Base-by-base conservation (phyloP, 2,888 invertebrate genomes). In the Cataglyphis cursor region DNA sequence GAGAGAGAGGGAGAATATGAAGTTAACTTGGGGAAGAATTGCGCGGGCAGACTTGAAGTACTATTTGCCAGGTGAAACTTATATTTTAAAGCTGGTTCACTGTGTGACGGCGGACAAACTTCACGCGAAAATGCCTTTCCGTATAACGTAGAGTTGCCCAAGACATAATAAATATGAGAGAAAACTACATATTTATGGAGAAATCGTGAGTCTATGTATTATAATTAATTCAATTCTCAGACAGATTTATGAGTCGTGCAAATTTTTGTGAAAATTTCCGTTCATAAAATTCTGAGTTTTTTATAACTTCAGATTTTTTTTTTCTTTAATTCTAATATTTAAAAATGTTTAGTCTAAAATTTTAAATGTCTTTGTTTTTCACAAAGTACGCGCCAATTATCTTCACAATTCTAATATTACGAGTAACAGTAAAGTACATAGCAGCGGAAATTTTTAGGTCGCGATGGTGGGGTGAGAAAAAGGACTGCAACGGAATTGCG, bases 371-470 rank as follows among this genome's bases (percentile, higher is more conserved):
- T n/a, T 64, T 2, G 8, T 3, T 21, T 38, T 73, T 48, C 18
- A 18, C 21, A 6, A 35, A 38, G 24, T 5, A 21, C n/a, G 35
- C 15, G 44, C 15, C 44, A 5, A 72, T 35, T 35, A 21, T 75
- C 5, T 64, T 21, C 31, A 31, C 31, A 28, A 41, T 59, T 8
- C n/a, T 28, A 15, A n/a, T 21, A 9, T 61, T 31, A 31, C 15
- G 10, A 44, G 31, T 18, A 9, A 6, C n/a, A 21, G n/a, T 1
- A 24, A 31, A 70, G 35, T 44, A 48, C 18, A 31, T 15, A 41
- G 68, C n/a, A 12, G 10, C 21, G 31, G 54, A 66, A 78, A 84
- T 75, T 87, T 89, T 75, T 75, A 68, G 78, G 81, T 85, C 84
- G 70, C 73, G 64, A 21, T 64, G 75, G 75, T 15, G 35, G 57